Evolutionary conservation across 2,113 vertebrate species (phyloP), one percentile per base, ranked within the genome.

Genomic region (Strix aluco): DNA sequence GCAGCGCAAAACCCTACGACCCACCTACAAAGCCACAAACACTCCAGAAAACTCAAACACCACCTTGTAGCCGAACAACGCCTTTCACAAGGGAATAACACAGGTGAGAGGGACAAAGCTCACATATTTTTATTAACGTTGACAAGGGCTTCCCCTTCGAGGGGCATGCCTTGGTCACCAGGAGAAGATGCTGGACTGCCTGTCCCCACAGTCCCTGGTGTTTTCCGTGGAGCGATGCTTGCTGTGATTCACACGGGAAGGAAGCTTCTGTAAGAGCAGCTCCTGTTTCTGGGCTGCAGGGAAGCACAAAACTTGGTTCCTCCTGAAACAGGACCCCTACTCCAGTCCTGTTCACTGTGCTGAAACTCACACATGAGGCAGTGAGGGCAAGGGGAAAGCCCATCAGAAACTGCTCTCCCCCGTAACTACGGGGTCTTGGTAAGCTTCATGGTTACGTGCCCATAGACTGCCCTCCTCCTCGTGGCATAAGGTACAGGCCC

Each of bases 351-450:
- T 5, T 70, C 47, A 8, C 36, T 23, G 38, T 26, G 38, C 75
- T 86, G 65, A 78, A 77, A 70, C 34, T 54, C 49, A 29, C 15
- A 10, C 0, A 5, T n/a, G 67, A 71, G 42, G 55, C 5, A 7
- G 51, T 26, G 36, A 40, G 36, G 44, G 20, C 3, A 3, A 78
- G 34, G 36, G 51, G 25, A 34, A 47, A 38, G 59, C 29, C 15
- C 34, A 15, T 13, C 15, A 10, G 54, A 44, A 72, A 19, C 40
- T 19, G 36, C 69, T 36, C 15, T 62, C 32, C 22, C 58, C 22
- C 23, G 0, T 32, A 51, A n/a, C 26, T 30, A 1, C 0, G 19
- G 0, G 10, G 29, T 34, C 44, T 54, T 3, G 1, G 26, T 9
- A 22, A 67, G 71, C 36, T 54, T 18, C 1, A 1, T 27, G 54